A percentile compares a stretch with the other conserved stretches of the same genome.
These are phyloP conservation scores for Phyllopteryx taeniolatus DNA, from an alignment of 2,113 vertebrate species.

Conservation along the genomic window DNA sequence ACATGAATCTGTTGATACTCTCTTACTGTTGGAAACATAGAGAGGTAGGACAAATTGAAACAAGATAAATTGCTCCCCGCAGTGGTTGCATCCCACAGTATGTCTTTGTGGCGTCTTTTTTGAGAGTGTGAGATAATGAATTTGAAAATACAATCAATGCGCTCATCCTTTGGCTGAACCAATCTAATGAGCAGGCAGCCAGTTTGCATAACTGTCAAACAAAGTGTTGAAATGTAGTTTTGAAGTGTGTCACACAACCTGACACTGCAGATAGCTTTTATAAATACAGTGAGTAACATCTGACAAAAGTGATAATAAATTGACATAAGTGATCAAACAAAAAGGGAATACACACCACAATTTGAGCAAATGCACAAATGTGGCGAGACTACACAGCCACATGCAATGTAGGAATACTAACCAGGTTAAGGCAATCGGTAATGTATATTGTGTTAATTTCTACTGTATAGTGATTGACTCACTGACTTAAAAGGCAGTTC, in stretches of 20 bases:
- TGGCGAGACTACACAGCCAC: too few relatives aligned
- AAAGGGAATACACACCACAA: too few relatives aligned
- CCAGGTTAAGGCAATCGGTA: too few relatives aligned
- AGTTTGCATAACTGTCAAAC: neutral
- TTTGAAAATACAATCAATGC: neutral
- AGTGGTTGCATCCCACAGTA: neutral
- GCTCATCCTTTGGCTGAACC: neutral
- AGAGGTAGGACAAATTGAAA: neutral
- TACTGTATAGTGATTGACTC: too few relatives aligned
- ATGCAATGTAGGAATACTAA: too few relatives aligned
- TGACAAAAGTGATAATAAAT: too few relatives aligned
- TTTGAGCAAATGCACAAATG: too few relatives aligned
- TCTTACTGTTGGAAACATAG: neutral
- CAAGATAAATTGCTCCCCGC: neutral
- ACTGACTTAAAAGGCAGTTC: too few relatives aligned
- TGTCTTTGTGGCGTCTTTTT: neutral
- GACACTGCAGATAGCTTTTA: neutral
- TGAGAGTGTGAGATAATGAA: neutral
- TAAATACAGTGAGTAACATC: neutral
- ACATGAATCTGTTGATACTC: neutral
- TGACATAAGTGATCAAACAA: too few relatives aligned
- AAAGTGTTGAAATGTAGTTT: neutral
- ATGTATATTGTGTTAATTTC: too few relatives aligned
- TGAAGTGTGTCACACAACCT: neutral
- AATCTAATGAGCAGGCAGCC: neutral